Evolutionary conservation across 2,888 invertebrate species (phyloP).

Genomic region (Halictus ligatus): DNA sequence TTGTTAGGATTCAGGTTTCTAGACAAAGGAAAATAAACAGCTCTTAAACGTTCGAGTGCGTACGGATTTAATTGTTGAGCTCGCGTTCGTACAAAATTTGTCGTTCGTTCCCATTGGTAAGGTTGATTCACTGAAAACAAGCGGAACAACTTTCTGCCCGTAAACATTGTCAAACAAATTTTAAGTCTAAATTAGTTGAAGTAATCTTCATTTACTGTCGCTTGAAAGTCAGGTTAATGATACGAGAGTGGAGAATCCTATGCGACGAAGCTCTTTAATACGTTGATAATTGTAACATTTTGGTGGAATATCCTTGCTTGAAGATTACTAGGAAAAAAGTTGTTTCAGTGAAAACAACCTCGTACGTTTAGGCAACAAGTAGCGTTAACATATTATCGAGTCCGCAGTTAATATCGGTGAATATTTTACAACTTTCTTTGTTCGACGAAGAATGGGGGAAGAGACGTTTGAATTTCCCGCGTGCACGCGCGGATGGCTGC

Average conservation of each 20-base stretch:
- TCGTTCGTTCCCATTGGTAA: not conserved
- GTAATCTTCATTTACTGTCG: not conserved
- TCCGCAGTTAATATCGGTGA: not conserved
- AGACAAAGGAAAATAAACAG: not conserved
- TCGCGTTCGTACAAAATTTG: slow-evolving; percentile 11
- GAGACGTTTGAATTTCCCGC: not conserved
- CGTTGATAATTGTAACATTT: not conserved
- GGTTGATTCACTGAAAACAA: not conserved
- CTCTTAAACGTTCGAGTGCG: not conserved
- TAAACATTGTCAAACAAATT: not conserved
- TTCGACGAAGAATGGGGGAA: not conserved
- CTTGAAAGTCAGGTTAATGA: not conserved
- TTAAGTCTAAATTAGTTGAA: not conserved
- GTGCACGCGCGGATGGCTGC: slow-evolving; percentile 7
- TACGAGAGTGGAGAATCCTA: too few species aligned
- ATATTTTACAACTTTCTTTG: not conserved
- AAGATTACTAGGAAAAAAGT: not conserved
- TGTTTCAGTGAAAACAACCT: not conserved
- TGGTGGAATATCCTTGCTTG: not conserved
- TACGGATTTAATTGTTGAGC: not conserved
- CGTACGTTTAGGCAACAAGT: not conserved
- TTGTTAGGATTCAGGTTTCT: slow-evolving; percentile 8
- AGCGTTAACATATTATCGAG: not conserved
- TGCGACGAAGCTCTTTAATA: not conserved
- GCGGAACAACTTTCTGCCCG: not conserved